Evolutionary conservation across 2,113 vertebrate species (phyloP).

Genomic region (Micronisus gabar): DNA sequence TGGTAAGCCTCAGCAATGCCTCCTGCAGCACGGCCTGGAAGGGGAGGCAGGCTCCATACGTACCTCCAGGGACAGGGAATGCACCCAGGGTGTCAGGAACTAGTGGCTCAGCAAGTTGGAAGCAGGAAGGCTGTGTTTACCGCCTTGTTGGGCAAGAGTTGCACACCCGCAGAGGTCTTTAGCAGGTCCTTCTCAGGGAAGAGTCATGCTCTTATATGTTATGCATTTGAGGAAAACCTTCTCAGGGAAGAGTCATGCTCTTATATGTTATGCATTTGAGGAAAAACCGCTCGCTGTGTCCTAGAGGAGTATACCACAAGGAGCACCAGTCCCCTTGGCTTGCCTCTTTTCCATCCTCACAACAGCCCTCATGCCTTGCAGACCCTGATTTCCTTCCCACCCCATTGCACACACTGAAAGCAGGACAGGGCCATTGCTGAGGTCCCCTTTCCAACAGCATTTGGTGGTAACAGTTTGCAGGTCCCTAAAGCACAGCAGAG

Average conservation of each 20-base stretch:
- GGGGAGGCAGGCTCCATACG: fast-evolving
- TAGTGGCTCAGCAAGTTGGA: fast-evolving
- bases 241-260: background rate
- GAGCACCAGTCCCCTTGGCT: background rate
- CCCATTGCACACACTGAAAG: background rate
- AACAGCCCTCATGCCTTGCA: background rate
- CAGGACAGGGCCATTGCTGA: background rate
- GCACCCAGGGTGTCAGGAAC: background rate
- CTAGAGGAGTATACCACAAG: background rate
- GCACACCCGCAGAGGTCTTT: background rate
- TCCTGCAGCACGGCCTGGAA: background rate
- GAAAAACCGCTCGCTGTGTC: background rate
- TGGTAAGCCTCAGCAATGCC: too few relatives aligned
- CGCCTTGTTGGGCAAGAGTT: background rate
- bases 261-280: background rate
- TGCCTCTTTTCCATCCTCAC: background rate
- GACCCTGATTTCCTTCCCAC: background rate
- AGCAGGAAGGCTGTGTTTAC: background rate
- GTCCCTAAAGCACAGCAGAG: background rate
- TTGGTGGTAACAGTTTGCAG: too few relatives aligned
- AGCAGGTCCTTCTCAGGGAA: background rate
- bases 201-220: background rate
- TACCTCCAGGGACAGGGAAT: background rate
- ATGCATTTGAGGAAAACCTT: background rate
- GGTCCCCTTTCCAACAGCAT: background rate